Evolutionary conservation across 1,140 invertebrate species (phyloP).

Genomic region (Cardiocondyla obscurior): DNA sequence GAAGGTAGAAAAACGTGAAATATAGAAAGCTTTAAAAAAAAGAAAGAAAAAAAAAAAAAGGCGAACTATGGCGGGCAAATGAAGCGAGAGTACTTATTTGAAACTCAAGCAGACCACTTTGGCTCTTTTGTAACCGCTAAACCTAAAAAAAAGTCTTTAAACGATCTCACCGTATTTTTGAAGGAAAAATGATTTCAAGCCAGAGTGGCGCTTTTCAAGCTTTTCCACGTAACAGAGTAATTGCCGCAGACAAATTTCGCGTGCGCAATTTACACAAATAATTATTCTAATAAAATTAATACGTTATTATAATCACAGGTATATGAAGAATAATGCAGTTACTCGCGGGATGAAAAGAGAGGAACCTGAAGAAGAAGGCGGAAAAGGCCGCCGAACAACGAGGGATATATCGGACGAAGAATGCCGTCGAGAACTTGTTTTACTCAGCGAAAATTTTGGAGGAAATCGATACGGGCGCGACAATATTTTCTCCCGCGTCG

Average conservation of each 20-base stretch:
- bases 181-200: conserved; percentile 27
- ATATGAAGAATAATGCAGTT: too few relatives aligned
- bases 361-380: too few relatives aligned
- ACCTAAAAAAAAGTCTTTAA: conserved; percentile 46
- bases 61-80: not conserved
- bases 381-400: not conserved
- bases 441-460: not conserved
- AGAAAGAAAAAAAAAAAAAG: too few relatives aligned
- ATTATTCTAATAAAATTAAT: conserved; percentile 18
- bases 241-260: not conserved
- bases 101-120: conserved; percentile 46
- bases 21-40: conserved; percentile 1
- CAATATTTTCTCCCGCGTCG: conserved; percentile 46
- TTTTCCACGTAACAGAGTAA: not conserved
- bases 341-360: too few relatives aligned
- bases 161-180: conserved; percentile 22
- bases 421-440: not conserved
- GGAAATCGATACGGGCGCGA: conserved; percentile 35
- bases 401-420: not conserved
- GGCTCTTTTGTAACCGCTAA: conserved; percentile 34
- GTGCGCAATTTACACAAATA: not conserved
- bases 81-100: conserved; percentile 45
- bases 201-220: not conserved
- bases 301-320: not conserved
- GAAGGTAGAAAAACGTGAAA: conserved; percentile 9